Evolutionary conservation across 2,113 vertebrate species (phyloP), one percentile per base, ranked within the genome.

Genomic region (Excalfactoria chinensis): DNA sequence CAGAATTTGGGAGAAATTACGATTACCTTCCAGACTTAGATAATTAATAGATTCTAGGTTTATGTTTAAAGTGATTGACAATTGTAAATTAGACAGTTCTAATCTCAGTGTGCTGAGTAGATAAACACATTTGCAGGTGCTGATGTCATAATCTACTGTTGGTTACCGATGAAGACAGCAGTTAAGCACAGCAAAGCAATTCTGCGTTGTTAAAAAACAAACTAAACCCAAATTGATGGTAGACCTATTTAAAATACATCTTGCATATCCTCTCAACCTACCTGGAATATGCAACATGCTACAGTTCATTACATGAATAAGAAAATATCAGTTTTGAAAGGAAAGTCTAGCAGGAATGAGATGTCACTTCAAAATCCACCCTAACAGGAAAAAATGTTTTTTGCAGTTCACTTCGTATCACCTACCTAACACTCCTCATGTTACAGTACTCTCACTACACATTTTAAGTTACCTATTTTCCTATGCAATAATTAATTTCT

Each of bases 161-260:
- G 48, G 9, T n/a, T 41, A 76, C 46, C 51, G 85, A 81, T 40
- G 82, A 72, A 91, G 82, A 89, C 25, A 81, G 43, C 67, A 93
- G 43, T 73, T 74, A 95, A 95, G 85, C 32, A 86, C 53, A 91
- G 84, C 15, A 75, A 43, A 90, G 56, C 60, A 92, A 46, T 10
- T 56, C 41, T 59, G 25, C 34, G 82, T 83, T 92, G 46, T 87
- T 80, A 94, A 91, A 95, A 96, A 83, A 3, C 41, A 93, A 87
- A 90, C 82, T 69, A 94, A 96, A 88, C 10, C 23, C 12, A 63
- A 53, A 62, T 64, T 30, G 17, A 86, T 35, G 72, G 32, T 37
- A 84, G 73, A 35, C 34, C 35, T 84, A 49, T 63, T 75, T 84
- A 76, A 84, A 73, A 76, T 25, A 44, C 0, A 0, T 49, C 2